Evolutionary conservation across 2,113 vertebrate genomes (phyloP), one percentile per base, ranked within the genome.

Genomic region (Hydrochoerus hydrochaeris): DNA sequence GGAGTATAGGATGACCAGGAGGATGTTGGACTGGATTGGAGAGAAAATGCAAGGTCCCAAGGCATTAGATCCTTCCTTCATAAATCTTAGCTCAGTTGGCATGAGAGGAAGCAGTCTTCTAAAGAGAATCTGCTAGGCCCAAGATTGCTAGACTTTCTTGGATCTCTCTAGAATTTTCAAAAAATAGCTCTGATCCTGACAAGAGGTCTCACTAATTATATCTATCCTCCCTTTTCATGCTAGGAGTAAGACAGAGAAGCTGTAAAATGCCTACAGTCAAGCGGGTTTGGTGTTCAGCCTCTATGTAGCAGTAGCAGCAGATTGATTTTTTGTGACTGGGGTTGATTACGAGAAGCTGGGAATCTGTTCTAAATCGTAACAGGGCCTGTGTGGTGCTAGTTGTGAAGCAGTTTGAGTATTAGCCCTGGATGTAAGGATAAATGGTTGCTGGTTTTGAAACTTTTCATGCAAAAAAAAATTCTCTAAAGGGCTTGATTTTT

Each of bases 401-500:
- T 52, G 16, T 17, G 38, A 32, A 63, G 30, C 20, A 24, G 24
- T 58, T 44, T 41, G 52, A 38, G 24, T 77, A 32, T 75, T 46
- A 75, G 24, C n/a, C 41, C 32, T 44, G 14, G 41, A 89, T 62
- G 3, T 1, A 54, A 7, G 3, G 24, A 32, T 52, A 16, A 26
- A 24, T 80, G 13, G 7, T 19, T 81, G 58, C 65, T 11, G 12
- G 57, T 73, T 75, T n/a, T 17, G 58, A 81, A 52, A 30, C 11
- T n/a, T 71, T 78, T 46, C 46, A 83, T 62, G 2, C 26, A 85
- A 49, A 88, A 49, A 88, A 60, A 30, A 38, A 73, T 75, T 84
- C 57, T 78, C 60, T 67, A 28, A n/a, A 73, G 41, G 67, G 63
- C 62, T 92, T 92, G 57, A 65, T 80, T 80, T 88, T 65, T 85